Base-by-base conservation (phyloP, 2,113 vertebrate species). In the Tetrax tetrax region DNA sequence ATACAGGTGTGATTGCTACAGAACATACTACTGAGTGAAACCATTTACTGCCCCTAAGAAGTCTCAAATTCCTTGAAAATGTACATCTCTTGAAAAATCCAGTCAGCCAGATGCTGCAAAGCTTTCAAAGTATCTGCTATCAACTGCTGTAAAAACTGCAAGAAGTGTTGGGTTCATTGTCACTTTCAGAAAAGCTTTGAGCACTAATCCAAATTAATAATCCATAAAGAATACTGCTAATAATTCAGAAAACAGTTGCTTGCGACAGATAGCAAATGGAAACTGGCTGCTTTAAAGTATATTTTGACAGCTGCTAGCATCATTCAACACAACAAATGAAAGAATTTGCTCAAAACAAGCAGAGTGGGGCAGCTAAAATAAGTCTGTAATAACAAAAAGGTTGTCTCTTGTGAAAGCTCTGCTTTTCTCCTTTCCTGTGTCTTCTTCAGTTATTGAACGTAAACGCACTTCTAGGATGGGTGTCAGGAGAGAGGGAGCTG, bases 241-340 rank as follows among this genome's bases (percentile, higher is more conserved):
- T 41, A 61, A 96, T 86, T 71, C 22, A 90, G 60, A 93, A 95
- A 75, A 65, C 4, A 80, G 66, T 63, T 21, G 7, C 81, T 79
- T 89, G 76, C 47, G 81, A 89, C 66, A 88, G 57, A 66, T 89
- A 95, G 87, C 76, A 96, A 95, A 96, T 95, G 77, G 93, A 38
- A 94, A 89, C 41, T 60, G 89, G 45, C 57, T 96, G 83, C 93
- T 97, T 89, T 83, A 93, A 89, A 93, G 70, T 51, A 37, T 76
- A 87, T 63, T 96, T 96, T 97, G 96, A 97, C 97, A 97, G 94
- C 87, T 94, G 97, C 41, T 92, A 95, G 87, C 64, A 92, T 91
- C 83, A 90, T 83, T 95, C 92, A 75, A 64, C 59, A 74, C 14
- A 22, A 89, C 79, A 92, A 92, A 96, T 89, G 95, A 93, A 96